Conservation (phyloP, 2,797 vertebrate genomes). For the Amazona ochrocephala region DNA sequence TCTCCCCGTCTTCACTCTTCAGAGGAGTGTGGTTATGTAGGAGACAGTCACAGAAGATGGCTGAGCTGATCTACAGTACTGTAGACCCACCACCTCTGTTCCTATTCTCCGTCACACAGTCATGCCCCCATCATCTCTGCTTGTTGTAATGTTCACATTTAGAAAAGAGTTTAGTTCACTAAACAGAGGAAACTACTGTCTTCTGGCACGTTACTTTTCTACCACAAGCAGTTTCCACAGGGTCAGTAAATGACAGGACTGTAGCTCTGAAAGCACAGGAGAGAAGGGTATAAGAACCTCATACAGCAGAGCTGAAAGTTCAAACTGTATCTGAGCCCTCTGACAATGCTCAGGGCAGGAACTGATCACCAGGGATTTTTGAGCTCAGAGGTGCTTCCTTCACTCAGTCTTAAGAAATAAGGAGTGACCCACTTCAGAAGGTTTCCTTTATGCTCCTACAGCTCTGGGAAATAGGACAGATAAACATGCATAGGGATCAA, state of each 20-base stretch:
- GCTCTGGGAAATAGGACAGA: slow-evolving; percentile 69
- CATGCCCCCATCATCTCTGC: background rate
- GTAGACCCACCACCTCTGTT: background rate
- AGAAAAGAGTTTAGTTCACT: background rate
- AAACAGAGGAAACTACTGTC: background rate
- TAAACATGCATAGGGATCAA: slow-evolving; percentile 36
- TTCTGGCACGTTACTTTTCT: background rate
- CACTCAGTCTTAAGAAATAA: background rate
- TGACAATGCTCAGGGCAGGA: background rate
- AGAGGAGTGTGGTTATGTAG: background rate
- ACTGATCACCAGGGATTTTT: background rate
- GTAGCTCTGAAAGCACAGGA: background rate
- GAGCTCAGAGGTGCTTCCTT: background rate
- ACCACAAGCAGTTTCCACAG: background rate
- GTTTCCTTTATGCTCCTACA: background rate
- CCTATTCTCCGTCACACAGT: background rate
- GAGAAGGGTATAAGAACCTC: background rate
- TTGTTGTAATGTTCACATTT: background rate
- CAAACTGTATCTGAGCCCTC: background rate
- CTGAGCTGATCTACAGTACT: background rate
- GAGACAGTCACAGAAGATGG: background rate
- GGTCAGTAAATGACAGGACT: background rate
- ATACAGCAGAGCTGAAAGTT: background rate
- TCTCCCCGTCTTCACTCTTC: background rate
- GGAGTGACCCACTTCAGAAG: slow-evolving; percentile 59